These are phyloP conservation scores for Drosophila serrata DNA, from an alignment of 1,140 invertebrate genomes.

Conservation along the genomic window DNA sequence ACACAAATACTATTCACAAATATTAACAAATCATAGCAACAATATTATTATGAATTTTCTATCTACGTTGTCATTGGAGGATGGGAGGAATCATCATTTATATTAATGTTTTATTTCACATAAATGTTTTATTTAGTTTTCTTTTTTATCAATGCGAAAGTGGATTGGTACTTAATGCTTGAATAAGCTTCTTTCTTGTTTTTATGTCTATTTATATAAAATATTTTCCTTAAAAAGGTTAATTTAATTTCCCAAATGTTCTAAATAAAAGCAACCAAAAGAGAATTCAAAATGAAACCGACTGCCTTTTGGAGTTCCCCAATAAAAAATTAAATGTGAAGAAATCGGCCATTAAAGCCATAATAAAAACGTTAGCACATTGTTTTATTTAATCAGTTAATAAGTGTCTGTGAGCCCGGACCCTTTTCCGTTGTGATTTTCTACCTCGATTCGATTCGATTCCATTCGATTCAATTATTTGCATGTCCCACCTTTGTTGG, in stretches of 20 bases:
- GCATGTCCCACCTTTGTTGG: conserved; percentile 39
- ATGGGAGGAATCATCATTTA: too few relatives aligned
- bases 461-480: conserved; percentile 44
- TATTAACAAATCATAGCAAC: neutral
- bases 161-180: too few relatives aligned
- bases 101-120: too few relatives aligned
- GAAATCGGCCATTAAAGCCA: conserved; percentile 1
- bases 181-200: too few relatives aligned
- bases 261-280: neutral
- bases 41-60: neutral
- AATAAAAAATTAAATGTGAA: neutral
- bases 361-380: conserved; percentile 13
- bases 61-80: too few relatives aligned
- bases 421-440: conserved; percentile 7
- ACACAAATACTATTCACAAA: neutral
- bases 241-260: neutral
- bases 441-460: conserved; percentile 12
- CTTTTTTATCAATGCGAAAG: too few relatives aligned
- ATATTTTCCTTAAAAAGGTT: neutral
- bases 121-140: too few relatives aligned
- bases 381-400: conserved; percentile 48
- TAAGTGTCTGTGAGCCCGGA: neutral
- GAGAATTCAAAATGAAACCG: neutral
- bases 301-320: neutral
- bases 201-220: neutral